Conservation (phyloP, 2,797 vertebrate species). For the Sebastes nivosus region DNA sequence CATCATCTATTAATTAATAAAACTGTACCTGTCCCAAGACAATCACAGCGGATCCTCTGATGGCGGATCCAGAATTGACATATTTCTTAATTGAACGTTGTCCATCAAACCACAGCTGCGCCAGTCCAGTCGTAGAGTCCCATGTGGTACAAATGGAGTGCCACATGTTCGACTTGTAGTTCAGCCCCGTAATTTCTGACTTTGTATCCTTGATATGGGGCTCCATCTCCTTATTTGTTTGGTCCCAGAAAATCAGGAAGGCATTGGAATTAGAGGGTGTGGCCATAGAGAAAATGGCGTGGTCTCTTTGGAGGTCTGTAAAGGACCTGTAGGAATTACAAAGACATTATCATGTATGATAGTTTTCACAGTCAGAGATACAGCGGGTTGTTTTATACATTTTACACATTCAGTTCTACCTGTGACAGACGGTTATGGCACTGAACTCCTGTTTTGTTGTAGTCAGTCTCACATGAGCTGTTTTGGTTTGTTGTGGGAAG, state of each 20-base stretch:
- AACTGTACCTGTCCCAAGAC: constrained; percentile 65
- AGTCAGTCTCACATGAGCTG: constrained; percentile 54
- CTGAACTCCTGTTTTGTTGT: constrained; percentile 21
- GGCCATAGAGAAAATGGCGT: constrained; percentile 74
- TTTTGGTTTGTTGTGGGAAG: constrained; percentile 68
- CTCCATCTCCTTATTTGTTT: constrained; percentile 10
- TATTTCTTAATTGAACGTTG: constrained; percentile 60
- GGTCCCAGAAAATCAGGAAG: constrained; percentile 62
- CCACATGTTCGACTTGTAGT: constrained; percentile 51
- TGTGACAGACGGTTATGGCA: constrained; percentile 72
- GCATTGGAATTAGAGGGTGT: constrained; percentile 18
- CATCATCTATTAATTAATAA: neutral
- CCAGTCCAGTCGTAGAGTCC: constrained; percentile 62
- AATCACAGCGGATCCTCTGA: constrained; percentile 6
- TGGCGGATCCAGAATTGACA: neutral
- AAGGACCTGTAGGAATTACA: constrained; percentile 55
- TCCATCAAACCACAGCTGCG: constrained; percentile 71
- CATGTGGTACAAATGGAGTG: constrained; percentile 77
- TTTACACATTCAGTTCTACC: constrained; percentile 37
- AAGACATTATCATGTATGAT: neutral
- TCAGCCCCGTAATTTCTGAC: fast-evolving
- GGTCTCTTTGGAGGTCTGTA: constrained; percentile 62
- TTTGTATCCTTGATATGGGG: neutral
- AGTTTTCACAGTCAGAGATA: neutral
- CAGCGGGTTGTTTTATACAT: neutral